phyloP scores from a whole-genome alignment of 2,888 invertebrate species.

The Melieria picta region DNA sequence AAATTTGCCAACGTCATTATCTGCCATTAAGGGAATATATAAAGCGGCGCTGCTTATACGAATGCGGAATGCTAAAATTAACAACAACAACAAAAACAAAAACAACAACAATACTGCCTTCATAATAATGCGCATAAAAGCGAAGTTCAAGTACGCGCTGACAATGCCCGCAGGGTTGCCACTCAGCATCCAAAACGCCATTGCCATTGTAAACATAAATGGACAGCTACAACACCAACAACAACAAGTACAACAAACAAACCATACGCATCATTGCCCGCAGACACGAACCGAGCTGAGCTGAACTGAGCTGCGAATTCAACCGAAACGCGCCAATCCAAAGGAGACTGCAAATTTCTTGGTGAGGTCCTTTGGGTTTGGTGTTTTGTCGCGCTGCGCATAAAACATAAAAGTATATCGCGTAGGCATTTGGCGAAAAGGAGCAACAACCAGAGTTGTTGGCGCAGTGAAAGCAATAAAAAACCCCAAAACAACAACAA shows the following conservation, averaged over 20 bases:
- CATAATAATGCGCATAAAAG: background rate
- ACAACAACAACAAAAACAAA: slow-evolving; percentile 1
- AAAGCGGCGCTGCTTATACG: background rate
- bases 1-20: slow-evolving; percentile 18
- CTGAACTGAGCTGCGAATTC: too few relatives aligned
- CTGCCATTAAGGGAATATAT: slow-evolving; percentile 15
- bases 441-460: background rate
- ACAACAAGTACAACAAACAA: too few relatives aligned
- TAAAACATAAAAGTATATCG: background rate
- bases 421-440: too few relatives aligned
- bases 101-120: background rate
- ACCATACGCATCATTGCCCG: too few relatives aligned
- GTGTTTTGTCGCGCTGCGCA: slow-evolving; percentile 22
- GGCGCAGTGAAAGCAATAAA: background rate
- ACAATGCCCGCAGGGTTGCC: background rate
- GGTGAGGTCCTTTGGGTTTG: too few relatives aligned
- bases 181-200: background rate
- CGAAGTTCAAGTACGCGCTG: background rate
- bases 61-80: background rate
- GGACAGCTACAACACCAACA: slow-evolving; percentile 9
- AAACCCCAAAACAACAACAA: background rate
- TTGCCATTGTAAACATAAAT: slow-evolving; percentile 14
- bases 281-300: too few relatives aligned
- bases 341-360: too few relatives aligned
- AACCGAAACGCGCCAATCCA: too few relatives aligned